Conservation (phyloP, 1,140 invertebrate species). For the Drosophila aff. region DNA sequence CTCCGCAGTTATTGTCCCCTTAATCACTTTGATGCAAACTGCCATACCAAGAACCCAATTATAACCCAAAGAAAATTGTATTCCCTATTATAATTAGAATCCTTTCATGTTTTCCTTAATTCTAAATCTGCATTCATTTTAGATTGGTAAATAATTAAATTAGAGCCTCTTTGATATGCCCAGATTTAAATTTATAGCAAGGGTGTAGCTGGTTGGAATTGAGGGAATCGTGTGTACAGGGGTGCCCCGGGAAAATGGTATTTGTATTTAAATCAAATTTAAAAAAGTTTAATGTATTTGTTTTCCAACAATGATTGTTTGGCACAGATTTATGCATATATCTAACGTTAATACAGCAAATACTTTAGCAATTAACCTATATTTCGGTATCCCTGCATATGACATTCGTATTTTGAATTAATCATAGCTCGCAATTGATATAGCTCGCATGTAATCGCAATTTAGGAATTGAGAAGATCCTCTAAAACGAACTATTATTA, state of each 20-base stretch:
- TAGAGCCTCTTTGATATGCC: neutral
- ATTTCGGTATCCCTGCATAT: neutral
- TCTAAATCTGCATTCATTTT: too few relatives aligned
- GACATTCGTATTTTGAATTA: neutral
- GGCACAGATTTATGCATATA: neutral
- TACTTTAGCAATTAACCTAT: neutral
- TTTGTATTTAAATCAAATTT: neutral
- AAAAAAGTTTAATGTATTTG: neutral
- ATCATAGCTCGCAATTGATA: neutral
- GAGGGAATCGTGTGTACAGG: neutral
- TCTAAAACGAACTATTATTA: neutral
- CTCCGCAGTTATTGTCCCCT: neutral
- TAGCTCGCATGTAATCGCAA: neutral
- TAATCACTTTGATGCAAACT: neutral
- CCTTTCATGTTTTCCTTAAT: neutral
- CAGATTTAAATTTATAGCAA: neutral
- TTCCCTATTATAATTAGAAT: neutral
- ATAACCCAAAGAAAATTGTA: neutral
- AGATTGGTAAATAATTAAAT: neutral
- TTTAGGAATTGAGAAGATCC: neutral
- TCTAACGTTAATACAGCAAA: neutral
- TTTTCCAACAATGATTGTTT: too few relatives aligned
- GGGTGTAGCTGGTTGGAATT: neutral
- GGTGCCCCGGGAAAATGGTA: neutral
- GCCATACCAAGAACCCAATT: neutral